These are phyloP conservation scores for Phaedon cochleariae DNA, from an alignment of 2,888 invertebrate genomes.

Conservation along the genomic window DNA sequence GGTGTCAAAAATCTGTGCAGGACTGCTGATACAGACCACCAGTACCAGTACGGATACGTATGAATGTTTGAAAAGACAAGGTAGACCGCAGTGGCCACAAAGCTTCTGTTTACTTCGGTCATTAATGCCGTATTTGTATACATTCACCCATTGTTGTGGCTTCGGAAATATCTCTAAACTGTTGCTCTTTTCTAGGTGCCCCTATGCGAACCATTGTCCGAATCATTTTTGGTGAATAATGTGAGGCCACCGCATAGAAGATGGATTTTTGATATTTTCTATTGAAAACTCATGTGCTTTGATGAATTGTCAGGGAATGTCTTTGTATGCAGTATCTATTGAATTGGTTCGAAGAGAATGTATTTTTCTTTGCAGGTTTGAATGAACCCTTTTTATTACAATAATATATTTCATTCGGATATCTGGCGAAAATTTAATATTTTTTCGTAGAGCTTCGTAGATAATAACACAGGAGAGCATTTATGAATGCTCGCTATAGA, in stretches of 20 bases:
- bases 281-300: slow-evolving; percentile 44
- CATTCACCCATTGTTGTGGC: slow-evolving; percentile 53
- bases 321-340: slow-evolving; percentile 4
- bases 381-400: not conserved
- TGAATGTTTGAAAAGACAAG: slow-evolving; percentile 43
- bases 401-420: not conserved
- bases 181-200: slow-evolving; percentile 38
- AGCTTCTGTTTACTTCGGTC: slow-evolving; percentile 58
- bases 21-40: not conserved
- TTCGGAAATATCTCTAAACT: slow-evolving; percentile 49
- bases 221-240: slow-evolving; percentile 28
- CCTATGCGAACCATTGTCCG: slow-evolving; percentile 2
- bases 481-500: no score
- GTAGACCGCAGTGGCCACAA: slow-evolving; percentile 55
- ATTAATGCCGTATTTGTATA: slow-evolving; percentile 61
- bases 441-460: no score
- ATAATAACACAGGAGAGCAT: no score
- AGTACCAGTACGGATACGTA: not conserved
- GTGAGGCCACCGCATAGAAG: slow-evolving; percentile 36
- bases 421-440: not conserved
- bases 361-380: not conserved
- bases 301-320: slow-evolving; percentile 23
- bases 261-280: slow-evolving; percentile 47
- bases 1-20: no score
- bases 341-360: not conserved